Base-by-base conservation (phyloP, 2,113 vertebrate genomes). In the Sinocyclocheilus maitianheensis region DNA sequence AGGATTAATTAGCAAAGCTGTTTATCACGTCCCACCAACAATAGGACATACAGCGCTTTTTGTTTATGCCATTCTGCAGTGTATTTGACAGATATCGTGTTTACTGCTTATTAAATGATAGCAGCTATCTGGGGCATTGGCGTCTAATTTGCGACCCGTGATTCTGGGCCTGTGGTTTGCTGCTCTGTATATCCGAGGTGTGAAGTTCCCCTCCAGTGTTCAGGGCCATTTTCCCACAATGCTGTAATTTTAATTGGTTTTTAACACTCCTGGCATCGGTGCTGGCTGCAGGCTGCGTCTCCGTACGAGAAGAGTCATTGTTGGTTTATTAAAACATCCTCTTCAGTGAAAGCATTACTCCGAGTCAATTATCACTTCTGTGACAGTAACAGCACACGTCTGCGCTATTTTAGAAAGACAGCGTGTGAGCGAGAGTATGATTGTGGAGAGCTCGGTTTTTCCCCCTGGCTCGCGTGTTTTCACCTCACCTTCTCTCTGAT, bases 231-330 rank as follows among this genome's bases (percentile, higher is more conserved):
- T 82, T 82, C n/a, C 71, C 71, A 75, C 53, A 46, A 46, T 85
- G 74, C 24, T 30, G 24, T 53, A 34, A 18, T 72, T 86, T 79
- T 86, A 83, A 88, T 88, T 85, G 80, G 84, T 88, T 88, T 88
- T 58, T 63, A 83, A 63, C 72, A 75, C 75, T 60, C 20, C 26
- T 78, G 76, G 63, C 40, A 34, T 43, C 65, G 30, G 76, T 51
- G 69, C 55, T 43, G 14, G 24, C 26, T 62, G 85, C 75, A 13
- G 85, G 67, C 24, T 77, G 75, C 46, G 26, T 55, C 48, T 77
- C 14, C 1, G 53, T 40, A 78, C 37, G 53, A 78, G 30, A 37
- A 11, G 10, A 60, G 26, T 22, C 18, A 37, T 78, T 58, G 53
- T 78, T 78, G 53, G 77, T 78, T 78, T 78, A 60, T 58, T 78